Percentiles rank a stretch among this genome's conserved stretches.
Conservation (phyloP, 2,797 vertebrate genomes). For the Lithobates pipiens region DNA sequence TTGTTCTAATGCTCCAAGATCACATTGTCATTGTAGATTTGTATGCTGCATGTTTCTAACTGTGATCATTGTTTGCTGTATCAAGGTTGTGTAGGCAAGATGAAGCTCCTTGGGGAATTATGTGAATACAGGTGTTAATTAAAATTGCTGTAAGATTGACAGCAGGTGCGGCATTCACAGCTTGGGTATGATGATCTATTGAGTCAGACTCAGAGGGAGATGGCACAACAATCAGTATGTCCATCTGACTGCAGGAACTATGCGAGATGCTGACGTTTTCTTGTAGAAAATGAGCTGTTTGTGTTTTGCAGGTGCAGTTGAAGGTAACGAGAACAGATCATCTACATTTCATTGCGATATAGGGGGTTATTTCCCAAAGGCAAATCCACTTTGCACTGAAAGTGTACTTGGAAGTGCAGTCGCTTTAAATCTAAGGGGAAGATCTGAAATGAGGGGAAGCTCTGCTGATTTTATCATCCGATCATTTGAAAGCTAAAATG, state of each 20-base stretch:
- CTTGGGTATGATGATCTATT: conserved; percentile 53
- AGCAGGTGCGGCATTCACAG: conserved; percentile 55
- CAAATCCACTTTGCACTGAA: too few relatives aligned
- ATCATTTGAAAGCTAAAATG: too few relatives aligned
- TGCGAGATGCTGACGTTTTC: background rate
- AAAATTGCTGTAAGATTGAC: conserved; percentile 44
- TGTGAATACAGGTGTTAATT: conserved; percentile 58
- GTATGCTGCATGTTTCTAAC: background rate
- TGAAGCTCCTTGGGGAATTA: conserved; percentile 42
- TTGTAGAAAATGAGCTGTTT: background rate
- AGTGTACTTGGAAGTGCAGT: too few relatives aligned
- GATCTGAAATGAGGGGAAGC: too few relatives aligned
- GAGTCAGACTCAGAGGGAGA: conserved; percentile 35
- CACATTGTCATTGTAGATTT: too few relatives aligned
- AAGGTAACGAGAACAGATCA: background rate
- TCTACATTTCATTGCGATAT: background rate
- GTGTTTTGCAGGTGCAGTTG: background rate
- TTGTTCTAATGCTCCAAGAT: too few relatives aligned
- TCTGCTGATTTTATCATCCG: too few relatives aligned
- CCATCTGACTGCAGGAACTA: conserved; percentile 10
- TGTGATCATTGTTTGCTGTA: background rate
- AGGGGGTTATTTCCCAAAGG: too few relatives aligned
- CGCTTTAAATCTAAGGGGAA: too few relatives aligned
- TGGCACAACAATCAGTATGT: conserved; percentile 21
- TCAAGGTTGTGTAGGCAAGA: conserved; percentile 43